Evolutionary conservation across 2,888 invertebrate species (phyloP).

Genomic region (Caenorhabditis drosophilae): DNA sequence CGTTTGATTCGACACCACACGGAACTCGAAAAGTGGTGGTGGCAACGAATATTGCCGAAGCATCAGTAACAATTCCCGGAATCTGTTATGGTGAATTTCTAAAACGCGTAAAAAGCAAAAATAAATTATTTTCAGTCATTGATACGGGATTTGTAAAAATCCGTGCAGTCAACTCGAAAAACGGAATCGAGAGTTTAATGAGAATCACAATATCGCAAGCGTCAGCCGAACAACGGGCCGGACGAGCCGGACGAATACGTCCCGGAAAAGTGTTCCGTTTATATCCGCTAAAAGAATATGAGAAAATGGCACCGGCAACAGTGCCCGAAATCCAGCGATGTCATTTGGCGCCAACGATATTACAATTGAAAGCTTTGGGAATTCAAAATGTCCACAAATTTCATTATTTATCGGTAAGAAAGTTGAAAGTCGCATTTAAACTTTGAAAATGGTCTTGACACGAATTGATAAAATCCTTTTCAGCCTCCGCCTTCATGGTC

Average conservation of each 20-base stretch:
- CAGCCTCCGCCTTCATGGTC: slow-evolving; percentile 86
- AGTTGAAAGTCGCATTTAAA: not conserved
- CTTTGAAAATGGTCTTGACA: not conserved
- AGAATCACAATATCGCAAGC: slow-evolving; percentile 73
- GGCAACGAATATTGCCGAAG: slow-evolving; percentile 95
- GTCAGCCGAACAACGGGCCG: slow-evolving; percentile 88
- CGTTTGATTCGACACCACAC: slow-evolving; percentile 68
- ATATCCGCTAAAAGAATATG: slow-evolving; percentile 78
- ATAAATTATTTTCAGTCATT: slow-evolving; percentile 76
- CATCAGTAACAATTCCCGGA: slow-evolving; percentile 91
- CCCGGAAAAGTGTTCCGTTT: slow-evolving; percentile 82
- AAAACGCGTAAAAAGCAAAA: slow-evolving; percentile 22
- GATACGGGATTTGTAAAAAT: slow-evolving; percentile 95
- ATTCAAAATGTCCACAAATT: slow-evolving; percentile 89
- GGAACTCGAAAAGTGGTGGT: slow-evolving; percentile 84
- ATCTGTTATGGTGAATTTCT: slow-evolving; percentile 81
- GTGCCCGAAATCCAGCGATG: slow-evolving; percentile 92
- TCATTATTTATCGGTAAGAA: slow-evolving; percentile 77
- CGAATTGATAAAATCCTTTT: slow-evolving; percentile 8
- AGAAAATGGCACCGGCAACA: slow-evolving; percentile 77
- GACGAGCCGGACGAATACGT: slow-evolving; percentile 84
- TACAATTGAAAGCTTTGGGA: slow-evolving; percentile 91
- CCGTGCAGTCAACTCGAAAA: slow-evolving; percentile 84
- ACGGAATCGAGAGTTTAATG: slow-evolving; percentile 75
- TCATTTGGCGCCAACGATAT: slow-evolving; percentile 82